These are phyloP conservation scores for Ophion obscuratus DNA, from an alignment of 2,888 invertebrate species.

Conservation along the genomic window DNA sequence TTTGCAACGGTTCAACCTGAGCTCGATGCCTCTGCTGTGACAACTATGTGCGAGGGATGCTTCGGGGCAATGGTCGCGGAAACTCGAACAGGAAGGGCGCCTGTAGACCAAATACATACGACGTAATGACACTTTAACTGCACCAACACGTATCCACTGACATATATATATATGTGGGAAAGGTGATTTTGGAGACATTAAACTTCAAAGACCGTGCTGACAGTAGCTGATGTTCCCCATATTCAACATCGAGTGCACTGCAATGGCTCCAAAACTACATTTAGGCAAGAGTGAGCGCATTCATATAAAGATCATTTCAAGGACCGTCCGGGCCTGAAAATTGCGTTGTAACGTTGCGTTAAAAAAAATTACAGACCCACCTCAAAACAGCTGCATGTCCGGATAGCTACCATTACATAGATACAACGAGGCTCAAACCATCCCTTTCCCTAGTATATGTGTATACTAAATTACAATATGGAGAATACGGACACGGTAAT, in stretches of 20 bases:
- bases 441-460: neutral
- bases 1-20: conserved; percentile 62
- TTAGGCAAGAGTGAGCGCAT: no score
- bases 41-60: conserved; percentile 16
- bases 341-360: no score
- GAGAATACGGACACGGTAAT: conserved; percentile 11
- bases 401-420: no score
- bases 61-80: conserved; percentile 43
- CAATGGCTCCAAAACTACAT: no score
- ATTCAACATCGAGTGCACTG: no score
- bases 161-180: neutral
- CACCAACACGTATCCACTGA: conserved; percentile 66
- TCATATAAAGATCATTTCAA: no score
- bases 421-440: neutral
- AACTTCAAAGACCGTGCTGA: neutral
- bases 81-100: conserved; percentile 44
- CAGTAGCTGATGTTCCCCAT: no score
- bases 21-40: conserved; percentile 28
- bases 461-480: neutral
- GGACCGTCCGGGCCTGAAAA: no score
- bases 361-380: no score
- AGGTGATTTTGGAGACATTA: neutral
- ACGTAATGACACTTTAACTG: conserved; percentile 76
- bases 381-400: no score
- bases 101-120: conserved; percentile 58